Percentiles rank a stretch among this genome's conserved stretches.
These are phyloP conservation scores for Suricata suricatta DNA, from an alignment of 2,113 vertebrate genomes.

Conservation along the genomic window DNA sequence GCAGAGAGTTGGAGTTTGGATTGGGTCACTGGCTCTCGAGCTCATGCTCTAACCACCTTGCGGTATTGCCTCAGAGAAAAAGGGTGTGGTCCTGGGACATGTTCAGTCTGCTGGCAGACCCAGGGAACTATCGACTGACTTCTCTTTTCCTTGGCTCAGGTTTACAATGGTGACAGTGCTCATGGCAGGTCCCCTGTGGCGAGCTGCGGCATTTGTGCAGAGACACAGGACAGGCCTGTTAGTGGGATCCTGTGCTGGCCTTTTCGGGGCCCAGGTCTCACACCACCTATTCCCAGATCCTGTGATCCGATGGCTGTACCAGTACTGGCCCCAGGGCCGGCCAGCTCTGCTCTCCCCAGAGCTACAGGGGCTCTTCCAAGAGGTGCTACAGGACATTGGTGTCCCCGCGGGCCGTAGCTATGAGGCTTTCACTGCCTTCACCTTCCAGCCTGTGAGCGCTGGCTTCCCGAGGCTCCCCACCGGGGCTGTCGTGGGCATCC, in stretches of 20 bases:
- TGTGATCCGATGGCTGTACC: constrained; percentile 88
- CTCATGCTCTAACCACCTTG: too few species aligned
- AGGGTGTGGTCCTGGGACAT: not conserved
- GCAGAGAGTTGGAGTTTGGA: not conserved
- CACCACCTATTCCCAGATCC: constrained; percentile 90
- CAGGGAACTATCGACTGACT: constrained; percentile 56
- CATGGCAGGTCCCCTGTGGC: constrained; percentile 88
- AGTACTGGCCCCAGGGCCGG: constrained; percentile 91
- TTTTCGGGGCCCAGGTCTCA: constrained; percentile 90
- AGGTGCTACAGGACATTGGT: constrained; percentile 87
- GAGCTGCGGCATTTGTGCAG: constrained; percentile 86
- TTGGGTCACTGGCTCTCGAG: not conserved
- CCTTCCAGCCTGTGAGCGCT: constrained; percentile 93
- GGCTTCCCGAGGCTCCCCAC: constrained; percentile 91
- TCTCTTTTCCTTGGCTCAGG: constrained; percentile 70
- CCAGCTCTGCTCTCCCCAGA: constrained; percentile 74
- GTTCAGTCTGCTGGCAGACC: not conserved
- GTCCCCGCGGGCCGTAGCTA: constrained; percentile 80
- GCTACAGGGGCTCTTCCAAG: constrained; percentile 84
- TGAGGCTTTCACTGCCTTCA: constrained; percentile 89
- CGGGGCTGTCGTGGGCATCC: constrained; percentile 91
- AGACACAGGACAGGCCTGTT: constrained; percentile 88
- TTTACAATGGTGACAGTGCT: constrained; percentile 57
- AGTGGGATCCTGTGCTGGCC: constrained; percentile 87
- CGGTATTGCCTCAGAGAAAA: not conserved